Evolutionary conservation across 2,113 vertebrate species (phyloP).

Genomic region (Todiramphus chloris): DNA sequence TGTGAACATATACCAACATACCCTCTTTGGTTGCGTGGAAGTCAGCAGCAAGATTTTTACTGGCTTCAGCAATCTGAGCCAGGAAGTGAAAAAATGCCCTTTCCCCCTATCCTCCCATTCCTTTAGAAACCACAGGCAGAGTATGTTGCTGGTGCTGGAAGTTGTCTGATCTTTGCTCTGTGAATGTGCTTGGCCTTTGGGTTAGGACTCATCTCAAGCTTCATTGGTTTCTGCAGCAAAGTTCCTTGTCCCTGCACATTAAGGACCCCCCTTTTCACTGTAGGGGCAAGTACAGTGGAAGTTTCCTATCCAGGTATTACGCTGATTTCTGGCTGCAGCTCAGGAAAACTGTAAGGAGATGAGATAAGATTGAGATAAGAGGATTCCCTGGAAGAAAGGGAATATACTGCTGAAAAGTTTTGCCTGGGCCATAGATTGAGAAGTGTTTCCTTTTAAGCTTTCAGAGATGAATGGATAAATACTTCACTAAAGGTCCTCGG

Average conservation of each 20-base stretch:
- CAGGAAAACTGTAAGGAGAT: neutral
- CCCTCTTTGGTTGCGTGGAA: neutral
- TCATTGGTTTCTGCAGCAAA: neutral
- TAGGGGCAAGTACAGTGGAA: neutral
- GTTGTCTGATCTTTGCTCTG: neutral
- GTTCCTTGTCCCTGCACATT: neutral
- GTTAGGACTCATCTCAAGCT: neutral
- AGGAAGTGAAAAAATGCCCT: conserved; percentile 9
- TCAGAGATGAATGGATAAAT: neutral
- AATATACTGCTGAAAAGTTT: neutral
- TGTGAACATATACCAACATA: neutral
- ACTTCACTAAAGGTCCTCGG: neutral
- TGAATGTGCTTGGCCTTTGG: neutral
- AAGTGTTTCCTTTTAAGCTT: neutral
- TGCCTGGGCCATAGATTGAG: neutral
- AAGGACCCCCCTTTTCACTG: neutral
- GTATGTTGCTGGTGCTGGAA: neutral
- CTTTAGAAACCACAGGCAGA: conserved; percentile 14
- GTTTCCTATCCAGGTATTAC: neutral
- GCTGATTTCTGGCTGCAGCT: neutral
- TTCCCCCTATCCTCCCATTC: neutral
- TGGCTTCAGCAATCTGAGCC: neutral
- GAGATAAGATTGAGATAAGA: neutral
- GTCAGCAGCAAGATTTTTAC: neutral
- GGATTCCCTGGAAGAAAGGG: neutral